phyloP scores from a whole-genome alignment of 1,140 invertebrate species.

The Papilio helenus region DNA sequence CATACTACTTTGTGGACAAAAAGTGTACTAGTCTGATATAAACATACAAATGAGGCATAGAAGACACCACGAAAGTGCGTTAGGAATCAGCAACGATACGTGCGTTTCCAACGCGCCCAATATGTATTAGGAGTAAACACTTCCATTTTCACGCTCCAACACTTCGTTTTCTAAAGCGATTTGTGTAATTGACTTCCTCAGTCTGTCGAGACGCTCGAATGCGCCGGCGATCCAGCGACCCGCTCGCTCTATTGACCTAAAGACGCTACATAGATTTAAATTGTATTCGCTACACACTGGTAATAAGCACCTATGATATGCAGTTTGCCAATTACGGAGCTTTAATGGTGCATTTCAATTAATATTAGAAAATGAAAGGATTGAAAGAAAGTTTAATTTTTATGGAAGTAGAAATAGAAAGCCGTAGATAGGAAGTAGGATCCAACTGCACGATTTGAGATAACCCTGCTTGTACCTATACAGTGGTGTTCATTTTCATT shows the following conservation, averaged over 20 bases:
- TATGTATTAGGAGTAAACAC: constrained; percentile 7
- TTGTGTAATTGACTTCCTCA: constrained; percentile 53
- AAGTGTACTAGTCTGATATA: no score
- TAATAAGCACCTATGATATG: constrained; percentile 47
- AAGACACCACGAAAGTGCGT: neutral
- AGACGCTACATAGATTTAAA: constrained; percentile 48
- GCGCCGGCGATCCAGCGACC: constrained; percentile 59
- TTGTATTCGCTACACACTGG: constrained; percentile 58
- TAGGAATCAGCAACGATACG: neutral
- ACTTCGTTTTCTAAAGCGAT: constrained; percentile 49
- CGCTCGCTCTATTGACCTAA: constrained; percentile 74
- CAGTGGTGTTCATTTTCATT: no score
- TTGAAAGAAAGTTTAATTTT: neutral
- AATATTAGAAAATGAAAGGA: neutral
- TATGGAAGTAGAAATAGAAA: no score
- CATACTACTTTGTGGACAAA: no score
- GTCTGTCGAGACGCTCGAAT: constrained; percentile 55
- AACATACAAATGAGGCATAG: no score
- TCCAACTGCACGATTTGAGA: no score
- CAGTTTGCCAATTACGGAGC: neutral
- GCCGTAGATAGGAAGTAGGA: no score
- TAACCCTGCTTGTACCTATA: no score
- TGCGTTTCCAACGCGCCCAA: neutral
- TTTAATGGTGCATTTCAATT: neutral
- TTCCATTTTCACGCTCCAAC: constrained; percentile 47